A percentile compares a stretch with the other conserved stretches of the same genome.
These are phyloP conservation scores for Nansenia antarctica DNA, from an alignment of 2,113 vertebrate genomes.

Conservation along the genomic window DNA sequence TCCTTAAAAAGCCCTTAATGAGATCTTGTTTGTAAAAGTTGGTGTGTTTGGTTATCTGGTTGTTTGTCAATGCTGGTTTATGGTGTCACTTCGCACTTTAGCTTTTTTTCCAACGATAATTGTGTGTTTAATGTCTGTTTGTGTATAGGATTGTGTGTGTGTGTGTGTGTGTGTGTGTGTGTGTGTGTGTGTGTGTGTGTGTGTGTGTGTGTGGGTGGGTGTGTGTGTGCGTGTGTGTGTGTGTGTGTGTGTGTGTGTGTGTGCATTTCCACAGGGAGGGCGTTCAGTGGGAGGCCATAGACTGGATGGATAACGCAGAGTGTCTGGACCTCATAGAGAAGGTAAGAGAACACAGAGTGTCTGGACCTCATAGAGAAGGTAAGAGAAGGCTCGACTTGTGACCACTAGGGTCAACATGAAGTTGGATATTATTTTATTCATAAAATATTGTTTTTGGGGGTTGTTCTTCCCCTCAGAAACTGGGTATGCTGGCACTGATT, in stretches of 20 bases:
- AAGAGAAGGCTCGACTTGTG: neutral
- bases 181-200: no score
- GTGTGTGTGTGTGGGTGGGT: no score
- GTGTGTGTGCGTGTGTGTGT: no score
- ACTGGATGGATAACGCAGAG: slow-evolving; percentile 96
- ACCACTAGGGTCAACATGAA: neutral
- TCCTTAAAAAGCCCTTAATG: neutral
- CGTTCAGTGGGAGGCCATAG: slow-evolving; percentile 91
- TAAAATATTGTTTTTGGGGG: neutral
- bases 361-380: neutral
- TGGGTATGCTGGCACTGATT: slow-evolving; percentile 87
- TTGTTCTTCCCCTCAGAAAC: slow-evolving; percentile 76
- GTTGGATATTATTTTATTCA: neutral
- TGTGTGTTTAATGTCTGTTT: neutral
- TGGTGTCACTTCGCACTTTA: slow-evolving; percentile 54
- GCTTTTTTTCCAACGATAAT: no score
- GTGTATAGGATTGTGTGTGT: no score
- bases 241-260: no score
- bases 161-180: no score
- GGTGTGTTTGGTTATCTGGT: neutral
- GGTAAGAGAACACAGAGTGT: slow-evolving; percentile 61
- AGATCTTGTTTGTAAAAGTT: neutral
- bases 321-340: slow-evolving; percentile 94
- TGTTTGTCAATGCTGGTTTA: slow-evolving; percentile 37
- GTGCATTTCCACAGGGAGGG: slow-evolving; percentile 85